These are phyloP conservation scores for Sebastes paucispinis DNA, from an alignment of 2,797 vertebrate genomes.

Conservation along the genomic window DNA sequence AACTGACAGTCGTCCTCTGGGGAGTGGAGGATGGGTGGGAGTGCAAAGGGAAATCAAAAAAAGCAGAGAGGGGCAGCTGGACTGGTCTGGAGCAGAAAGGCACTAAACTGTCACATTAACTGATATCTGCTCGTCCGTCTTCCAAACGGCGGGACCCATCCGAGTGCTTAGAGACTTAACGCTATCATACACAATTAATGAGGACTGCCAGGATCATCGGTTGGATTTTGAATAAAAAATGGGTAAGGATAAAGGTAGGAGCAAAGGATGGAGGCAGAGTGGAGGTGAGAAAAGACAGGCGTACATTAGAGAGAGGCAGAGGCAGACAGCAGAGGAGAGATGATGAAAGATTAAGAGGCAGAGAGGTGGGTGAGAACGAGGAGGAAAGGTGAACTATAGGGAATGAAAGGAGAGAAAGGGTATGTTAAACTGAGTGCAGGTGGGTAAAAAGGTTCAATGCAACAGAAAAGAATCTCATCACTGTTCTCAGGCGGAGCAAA, in stretches of 20 bases:
- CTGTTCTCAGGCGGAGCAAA: neutral
- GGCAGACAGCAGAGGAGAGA: neutral
- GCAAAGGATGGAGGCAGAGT: neutral
- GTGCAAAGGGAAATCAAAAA: conserved; percentile 23
- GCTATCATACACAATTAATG: conserved; percentile 73
- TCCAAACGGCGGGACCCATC: conserved; percentile 44
- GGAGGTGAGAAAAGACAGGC: conserved; percentile 6
- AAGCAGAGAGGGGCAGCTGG: conserved; percentile 46
- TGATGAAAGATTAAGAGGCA: conserved; percentile 18
- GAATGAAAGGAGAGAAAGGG: neutral
- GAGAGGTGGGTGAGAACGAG: neutral
- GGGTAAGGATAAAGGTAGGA: neutral
- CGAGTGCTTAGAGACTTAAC: conserved; percentile 51
- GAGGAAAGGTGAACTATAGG: neutral
- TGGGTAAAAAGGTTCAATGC: neutral
- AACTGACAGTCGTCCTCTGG: conserved; percentile 65
- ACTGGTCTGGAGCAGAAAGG: conserved; percentile 42
- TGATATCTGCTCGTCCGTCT: conserved; percentile 60
- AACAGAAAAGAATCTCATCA: conserved; percentile 1
- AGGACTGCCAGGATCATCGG: conserved; percentile 41
- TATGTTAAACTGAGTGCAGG: neutral
- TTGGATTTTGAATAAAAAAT: conserved; percentile 32
- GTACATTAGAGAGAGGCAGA: neutral
- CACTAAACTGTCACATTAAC: conserved; percentile 65
- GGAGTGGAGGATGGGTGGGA: conserved; percentile 37